Evolutionary conservation across 2,113 vertebrate species (phyloP).

Genomic region (Dipodomys spectabilis): DNA sequence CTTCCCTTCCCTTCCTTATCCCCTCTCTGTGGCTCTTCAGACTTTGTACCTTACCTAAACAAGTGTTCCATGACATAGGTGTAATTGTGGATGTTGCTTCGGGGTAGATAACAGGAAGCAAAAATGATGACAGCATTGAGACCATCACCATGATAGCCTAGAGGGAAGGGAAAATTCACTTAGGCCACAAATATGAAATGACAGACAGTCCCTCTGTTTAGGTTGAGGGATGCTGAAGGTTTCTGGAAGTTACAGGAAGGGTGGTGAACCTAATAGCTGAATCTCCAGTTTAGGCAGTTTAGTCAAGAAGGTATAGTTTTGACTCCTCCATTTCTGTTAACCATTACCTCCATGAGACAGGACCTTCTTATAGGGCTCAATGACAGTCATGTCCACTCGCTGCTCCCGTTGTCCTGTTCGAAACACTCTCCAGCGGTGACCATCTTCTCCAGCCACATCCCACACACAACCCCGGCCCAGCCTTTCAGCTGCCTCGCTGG

Average conservation of each 20-base stretch:
- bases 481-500: slow-evolving; percentile 67
- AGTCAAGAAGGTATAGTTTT: not conserved
- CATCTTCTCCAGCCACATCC: slow-evolving; percentile 86
- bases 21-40: not conserved
- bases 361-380: slow-evolving; percentile 90
- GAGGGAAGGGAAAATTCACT: not conserved
- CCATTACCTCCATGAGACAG: slow-evolving; percentile 90
- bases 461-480: slow-evolving; percentile 80
- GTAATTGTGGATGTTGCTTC: slow-evolving; percentile 88
- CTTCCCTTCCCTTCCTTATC: not conserved
- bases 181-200: not conserved
- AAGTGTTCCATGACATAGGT: slow-evolving; percentile 93
- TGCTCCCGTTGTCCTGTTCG: slow-evolving; percentile 83
- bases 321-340: too few relatives aligned
- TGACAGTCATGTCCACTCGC: slow-evolving; percentile 89
- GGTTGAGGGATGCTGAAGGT: not conserved
- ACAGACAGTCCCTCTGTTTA: not conserved
- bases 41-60: slow-evolving; percentile 86
- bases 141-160: slow-evolving; percentile 90
- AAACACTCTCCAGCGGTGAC: slow-evolving; percentile 89
- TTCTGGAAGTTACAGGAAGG: not conserved
- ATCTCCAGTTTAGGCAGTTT: not conserved
- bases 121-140: slow-evolving; percentile 91
- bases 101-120: slow-evolving; percentile 90
- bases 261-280: not conserved